Evolutionary conservation across 1,140 invertebrate species (phyloP).

Genomic region (Psilanteris sp.): DNA sequence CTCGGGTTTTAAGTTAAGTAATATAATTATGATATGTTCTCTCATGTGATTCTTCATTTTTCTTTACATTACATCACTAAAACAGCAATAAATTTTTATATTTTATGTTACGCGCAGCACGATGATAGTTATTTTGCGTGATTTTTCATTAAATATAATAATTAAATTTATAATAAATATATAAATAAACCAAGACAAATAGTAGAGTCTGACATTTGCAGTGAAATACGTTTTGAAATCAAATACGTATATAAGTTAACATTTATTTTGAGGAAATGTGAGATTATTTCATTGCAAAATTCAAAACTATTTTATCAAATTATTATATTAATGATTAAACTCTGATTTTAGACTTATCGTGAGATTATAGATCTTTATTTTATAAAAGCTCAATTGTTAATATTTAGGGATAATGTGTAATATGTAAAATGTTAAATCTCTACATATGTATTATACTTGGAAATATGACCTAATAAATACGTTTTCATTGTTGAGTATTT

Average conservation of each 20-base stretch:
- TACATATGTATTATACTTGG: conserved; percentile 62
- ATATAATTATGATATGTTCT: conserved; percentile 41
- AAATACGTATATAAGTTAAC: background rate
- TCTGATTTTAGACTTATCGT: conserved; percentile 47
- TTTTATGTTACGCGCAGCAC: conserved; percentile 26
- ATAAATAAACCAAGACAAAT: conserved; percentile 2
- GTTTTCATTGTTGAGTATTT: conserved; percentile 68
- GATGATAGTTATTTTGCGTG: conserved; percentile 43
- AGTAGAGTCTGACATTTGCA: too few relatives aligned
- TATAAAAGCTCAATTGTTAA: conserved; percentile 69
- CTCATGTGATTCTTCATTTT: conserved; percentile 50
- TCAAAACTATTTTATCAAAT: background rate
- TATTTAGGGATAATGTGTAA: conserved; percentile 65
- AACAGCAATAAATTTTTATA: conserved; percentile 31
- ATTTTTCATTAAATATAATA: conserved; percentile 28
- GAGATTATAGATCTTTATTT: conserved; percentile 57
- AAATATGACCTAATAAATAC: conserved; percentile 67
- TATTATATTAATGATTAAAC: conserved; percentile 42
- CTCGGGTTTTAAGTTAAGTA: conserved; percentile 36
- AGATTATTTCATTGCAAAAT: conserved; percentile 10
- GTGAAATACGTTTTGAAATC: too few relatives aligned
- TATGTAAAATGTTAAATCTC: conserved; percentile 68
- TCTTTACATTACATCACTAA: conserved; percentile 18
- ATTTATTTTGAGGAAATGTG: background rate
- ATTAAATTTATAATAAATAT: conserved; percentile 15